Conservation (phyloP, 2,888 invertebrate genomes). For the Bellardia bayeri region DNA sequence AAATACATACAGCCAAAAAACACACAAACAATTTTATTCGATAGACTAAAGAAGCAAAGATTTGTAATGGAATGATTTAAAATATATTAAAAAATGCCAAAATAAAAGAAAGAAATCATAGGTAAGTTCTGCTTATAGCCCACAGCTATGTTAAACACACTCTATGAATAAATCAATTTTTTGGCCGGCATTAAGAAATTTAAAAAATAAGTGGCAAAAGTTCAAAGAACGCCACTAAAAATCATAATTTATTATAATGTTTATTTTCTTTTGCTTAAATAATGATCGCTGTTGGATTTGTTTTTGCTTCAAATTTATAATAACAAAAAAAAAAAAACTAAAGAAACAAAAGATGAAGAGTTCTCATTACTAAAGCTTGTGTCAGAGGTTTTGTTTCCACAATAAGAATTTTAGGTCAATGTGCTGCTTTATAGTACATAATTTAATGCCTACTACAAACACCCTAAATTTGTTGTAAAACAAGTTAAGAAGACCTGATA, state of each 20-base stretch:
- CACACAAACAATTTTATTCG: conserved; percentile 27
- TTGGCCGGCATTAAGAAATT: conserved; percentile 12
- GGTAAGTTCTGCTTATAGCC: conserved; percentile 5
- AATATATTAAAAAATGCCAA: conserved; percentile 6
- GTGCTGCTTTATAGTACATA: conserved; percentile 34
- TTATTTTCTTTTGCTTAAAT: conserved; percentile 19
- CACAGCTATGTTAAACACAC: conserved; percentile 10
- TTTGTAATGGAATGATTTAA: conserved; percentile 35
- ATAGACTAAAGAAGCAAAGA: conserved; percentile 4
- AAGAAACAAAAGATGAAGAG: neutral
- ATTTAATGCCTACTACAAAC: neutral
- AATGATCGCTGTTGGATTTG: conserved; percentile 7
- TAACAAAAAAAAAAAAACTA: neutral
- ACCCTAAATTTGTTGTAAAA: neutral
- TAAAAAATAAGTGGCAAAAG: conserved; percentile 43
- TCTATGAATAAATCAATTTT: conserved; percentile 50
- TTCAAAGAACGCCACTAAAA: conserved; percentile 57
- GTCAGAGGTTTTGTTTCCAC: conserved; percentile 3
- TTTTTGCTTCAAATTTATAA: conserved; percentile 17
- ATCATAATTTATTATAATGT: conserved; percentile 8
- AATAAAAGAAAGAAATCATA: conserved; percentile 27
- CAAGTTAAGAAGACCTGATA: conserved; percentile 20
- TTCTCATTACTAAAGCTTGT: conserved; percentile 14
- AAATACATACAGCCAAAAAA: neutral
- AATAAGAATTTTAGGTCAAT: conserved; percentile 47